Conservation (phyloP, 2,113 vertebrate genomes). For the Xiphophorus couchianus region DNA sequence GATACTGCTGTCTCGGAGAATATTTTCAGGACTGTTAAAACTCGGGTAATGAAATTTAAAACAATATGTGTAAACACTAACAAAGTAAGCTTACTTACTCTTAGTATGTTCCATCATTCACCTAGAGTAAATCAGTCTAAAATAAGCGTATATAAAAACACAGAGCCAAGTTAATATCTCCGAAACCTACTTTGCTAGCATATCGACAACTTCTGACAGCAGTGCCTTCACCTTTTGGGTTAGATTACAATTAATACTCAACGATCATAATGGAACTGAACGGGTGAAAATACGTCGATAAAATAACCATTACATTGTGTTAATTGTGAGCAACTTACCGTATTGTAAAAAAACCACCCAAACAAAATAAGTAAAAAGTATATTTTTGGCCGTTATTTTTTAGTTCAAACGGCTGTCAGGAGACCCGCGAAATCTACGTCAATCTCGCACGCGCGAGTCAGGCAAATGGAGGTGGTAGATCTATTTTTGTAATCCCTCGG, state of each 20-base stretch:
- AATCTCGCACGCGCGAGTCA: slow-evolving; percentile 6
- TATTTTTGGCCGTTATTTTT: background rate
- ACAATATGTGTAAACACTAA: no score
- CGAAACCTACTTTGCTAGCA: no score
- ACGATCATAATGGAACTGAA: background rate
- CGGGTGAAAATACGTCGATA: background rate
- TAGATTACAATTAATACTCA: background rate
- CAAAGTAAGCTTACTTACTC: no score
- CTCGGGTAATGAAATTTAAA: no score
- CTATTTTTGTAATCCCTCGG: background rate
- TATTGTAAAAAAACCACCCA: background rate
- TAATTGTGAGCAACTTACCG: slow-evolving; percentile 14
- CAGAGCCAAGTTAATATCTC: no score
- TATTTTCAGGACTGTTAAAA: no score
- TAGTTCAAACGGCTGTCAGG: background rate
- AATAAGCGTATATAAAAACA: no score
- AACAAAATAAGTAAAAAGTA: background rate
- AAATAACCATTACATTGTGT: accelerated
- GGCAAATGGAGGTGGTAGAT: background rate
- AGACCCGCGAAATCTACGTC: slow-evolving; percentile 30
- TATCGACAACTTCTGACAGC: no score
- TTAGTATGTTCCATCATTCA: no score
- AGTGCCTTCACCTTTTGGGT: background rate
- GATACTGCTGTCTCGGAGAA: no score
- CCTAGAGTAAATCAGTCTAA: no score